These are phyloP conservation scores for Psammodynastes pulverulentus DNA, from an alignment of 2,113 vertebrate genomes.

Conservation along the genomic window DNA sequence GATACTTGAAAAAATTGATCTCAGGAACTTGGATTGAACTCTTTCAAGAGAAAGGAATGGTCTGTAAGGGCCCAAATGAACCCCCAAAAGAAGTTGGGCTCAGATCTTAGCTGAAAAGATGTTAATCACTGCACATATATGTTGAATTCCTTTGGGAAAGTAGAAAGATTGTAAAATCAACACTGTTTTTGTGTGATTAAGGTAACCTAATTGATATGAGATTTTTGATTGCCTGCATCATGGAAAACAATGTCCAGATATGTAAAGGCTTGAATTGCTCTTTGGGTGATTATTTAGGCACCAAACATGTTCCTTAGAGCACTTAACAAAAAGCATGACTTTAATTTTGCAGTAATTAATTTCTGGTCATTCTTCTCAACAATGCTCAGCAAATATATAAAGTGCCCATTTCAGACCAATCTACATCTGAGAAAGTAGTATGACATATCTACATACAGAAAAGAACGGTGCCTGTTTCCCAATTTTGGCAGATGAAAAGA, in stretches of 20 bases:
- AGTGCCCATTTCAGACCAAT: neutral
- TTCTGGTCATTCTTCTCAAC: neutral
- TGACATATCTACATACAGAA: neutral
- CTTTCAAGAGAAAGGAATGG: neutral
- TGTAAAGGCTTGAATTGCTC: neutral
- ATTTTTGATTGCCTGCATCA: neutral
- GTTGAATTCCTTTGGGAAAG: neutral
- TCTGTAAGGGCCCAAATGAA: neutral
- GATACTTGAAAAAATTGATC: neutral
- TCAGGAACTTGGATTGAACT: neutral
- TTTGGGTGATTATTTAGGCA: neutral
- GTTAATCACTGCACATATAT: neutral
- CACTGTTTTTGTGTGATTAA: neutral
- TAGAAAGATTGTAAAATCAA: neutral
- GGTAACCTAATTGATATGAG: neutral
- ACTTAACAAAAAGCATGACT: neutral
- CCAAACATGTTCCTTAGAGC: neutral
- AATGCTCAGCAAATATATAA: neutral
- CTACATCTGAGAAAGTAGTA: neutral
- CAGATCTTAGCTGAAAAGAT: neutral
- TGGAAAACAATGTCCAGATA: neutral
- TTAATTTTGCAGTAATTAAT: neutral
- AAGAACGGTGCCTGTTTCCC: neutral
- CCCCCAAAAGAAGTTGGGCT: neutral
- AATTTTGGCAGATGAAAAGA: neutral